These are phyloP conservation scores for Anodontia alba DNA, from an alignment of 2,888 invertebrate genomes.

Conservation along the genomic window DNA sequence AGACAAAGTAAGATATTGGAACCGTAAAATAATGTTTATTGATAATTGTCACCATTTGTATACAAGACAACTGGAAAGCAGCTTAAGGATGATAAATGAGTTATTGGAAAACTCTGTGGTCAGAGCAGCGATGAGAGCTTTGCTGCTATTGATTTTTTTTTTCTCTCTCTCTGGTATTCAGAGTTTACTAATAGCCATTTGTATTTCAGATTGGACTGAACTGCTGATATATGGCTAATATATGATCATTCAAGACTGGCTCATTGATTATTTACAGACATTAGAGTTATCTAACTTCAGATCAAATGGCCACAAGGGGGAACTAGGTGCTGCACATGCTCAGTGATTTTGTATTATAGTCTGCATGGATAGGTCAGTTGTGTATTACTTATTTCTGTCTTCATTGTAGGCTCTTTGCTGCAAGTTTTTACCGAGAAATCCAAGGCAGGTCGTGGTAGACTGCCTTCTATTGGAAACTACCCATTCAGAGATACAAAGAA, in stretches of 20 bases:
- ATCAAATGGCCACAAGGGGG: slow-evolving; percentile 48
- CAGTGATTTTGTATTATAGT: slow-evolving; percentile 34
- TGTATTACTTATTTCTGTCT: slow-evolving; percentile 3
- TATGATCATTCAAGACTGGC: slow-evolving; percentile 10
- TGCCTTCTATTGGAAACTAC: slow-evolving; percentile 85
- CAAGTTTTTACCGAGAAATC: slow-evolving; percentile 89
- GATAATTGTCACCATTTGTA: too few relatives aligned
- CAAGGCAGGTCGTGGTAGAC: slow-evolving; percentile 87
- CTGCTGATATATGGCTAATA: slow-evolving; percentile 4
- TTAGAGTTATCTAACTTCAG: slow-evolving; percentile 14
- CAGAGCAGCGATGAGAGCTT: neutral
- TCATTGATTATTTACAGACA: slow-evolving; percentile 11
- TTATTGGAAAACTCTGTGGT: slow-evolving; percentile 8
- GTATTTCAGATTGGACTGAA: neutral
- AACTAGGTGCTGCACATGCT: slow-evolving; percentile 55
- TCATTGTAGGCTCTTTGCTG: slow-evolving; percentile 89
- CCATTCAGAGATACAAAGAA: slow-evolving; percentile 87
- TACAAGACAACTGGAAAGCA: too few relatives aligned
- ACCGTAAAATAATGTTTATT: too few relatives aligned
- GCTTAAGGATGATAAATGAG: neutral
- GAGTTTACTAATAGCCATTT: neutral
- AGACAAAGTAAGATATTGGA: too few relatives aligned
- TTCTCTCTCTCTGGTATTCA: neutral
- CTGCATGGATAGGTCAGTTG: slow-evolving; percentile 7
- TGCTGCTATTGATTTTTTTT: neutral